Percentiles rank a stretch among this genome's conserved stretches.
These are phyloP conservation scores for Heliconius melpomene DNA, from an alignment of 1,140 invertebrate genomes.

Conservation along the genomic window DNA sequence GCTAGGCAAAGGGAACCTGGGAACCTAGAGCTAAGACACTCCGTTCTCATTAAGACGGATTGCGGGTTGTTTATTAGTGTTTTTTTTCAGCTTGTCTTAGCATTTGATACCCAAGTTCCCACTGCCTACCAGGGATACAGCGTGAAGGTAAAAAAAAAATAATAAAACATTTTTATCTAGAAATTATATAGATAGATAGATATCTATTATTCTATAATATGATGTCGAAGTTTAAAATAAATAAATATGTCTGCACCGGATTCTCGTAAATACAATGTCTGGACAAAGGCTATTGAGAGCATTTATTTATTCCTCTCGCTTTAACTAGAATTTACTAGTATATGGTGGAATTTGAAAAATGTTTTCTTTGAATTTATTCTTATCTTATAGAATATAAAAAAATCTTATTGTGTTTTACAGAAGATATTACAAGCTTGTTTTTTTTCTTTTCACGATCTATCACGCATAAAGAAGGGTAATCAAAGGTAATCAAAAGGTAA, in stretches of 20 bases:
- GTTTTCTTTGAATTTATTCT: not conserved
- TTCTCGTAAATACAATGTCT: slow-evolving; percentile 34
- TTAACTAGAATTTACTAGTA: slow-evolving; percentile 1
- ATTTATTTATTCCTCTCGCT: slow-evolving; percentile 31
- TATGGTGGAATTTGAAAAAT: not conserved
- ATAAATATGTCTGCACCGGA: slow-evolving; percentile 28
- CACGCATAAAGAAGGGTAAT: not conserved
- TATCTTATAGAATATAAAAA: not conserved
- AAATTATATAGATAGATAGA: no score
- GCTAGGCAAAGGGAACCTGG: no score
- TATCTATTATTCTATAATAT: not conserved
- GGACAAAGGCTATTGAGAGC: slow-evolving; percentile 25
- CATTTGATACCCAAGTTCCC: no score
- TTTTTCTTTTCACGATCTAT: no score
- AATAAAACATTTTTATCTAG: no score
- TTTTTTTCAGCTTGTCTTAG: no score
- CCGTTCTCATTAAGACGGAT: no score
- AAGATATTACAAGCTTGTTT: not conserved
- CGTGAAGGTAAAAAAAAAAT: no score
- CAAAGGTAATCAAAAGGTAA: no score
- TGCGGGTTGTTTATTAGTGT: no score
- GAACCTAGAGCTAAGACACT: no score
- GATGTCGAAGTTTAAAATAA: not conserved
- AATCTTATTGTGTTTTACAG: not conserved
- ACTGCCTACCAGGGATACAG: no score